Evolutionary conservation across 2,888 invertebrate genomes (phyloP), one percentile per base, ranked within the genome.

Genomic region (Atethmia centrago): DNA sequence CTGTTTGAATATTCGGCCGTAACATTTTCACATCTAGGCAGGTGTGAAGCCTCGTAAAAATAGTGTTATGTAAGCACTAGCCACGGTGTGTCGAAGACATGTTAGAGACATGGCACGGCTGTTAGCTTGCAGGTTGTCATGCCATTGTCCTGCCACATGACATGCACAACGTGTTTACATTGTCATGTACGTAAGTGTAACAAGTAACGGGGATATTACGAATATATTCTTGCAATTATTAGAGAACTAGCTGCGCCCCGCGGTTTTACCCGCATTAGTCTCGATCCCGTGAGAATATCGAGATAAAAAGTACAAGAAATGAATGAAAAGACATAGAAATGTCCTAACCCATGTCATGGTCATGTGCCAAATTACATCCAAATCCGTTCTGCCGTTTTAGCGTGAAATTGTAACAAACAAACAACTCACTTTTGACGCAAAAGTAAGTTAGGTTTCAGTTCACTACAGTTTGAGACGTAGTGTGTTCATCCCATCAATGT

Each of bases 21-120:
- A 80, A 59, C 3, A 47, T 66, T 45, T 45, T 31, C 25, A 51
- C 61, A 51, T 45, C n/a, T n/a, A n/a, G n/a, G n/a, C n/a, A 70
- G 9, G 0, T 49, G 47, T 8, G 12, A 70, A 10, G 16, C 49
- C n/a, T 40, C 10, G 62, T 31, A 61, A 36, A 66, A 78, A 68
- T 63, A 51, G 16, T 78, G 36, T 83, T 66, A 58, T 63, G 79
- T 49, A 83, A 79, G 10, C 19, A 58, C 14, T 25, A 45, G 31
- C 14, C 31, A 31, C 47, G 21, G 28, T 45, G 40, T 79, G 31
- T 19, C 79, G 16, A 49, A 42, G 58, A 53, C n/a, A 62, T 25
- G 55, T 16, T 19, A 21, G 51, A 66, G 62, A 72, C 80, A 79
- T 45, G 84, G 55, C 62, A 66, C 53, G 56, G 14, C 42, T 63